Conservation (phyloP, 1,140 invertebrate genomes). For the Campoletis sonorensis region DNA sequence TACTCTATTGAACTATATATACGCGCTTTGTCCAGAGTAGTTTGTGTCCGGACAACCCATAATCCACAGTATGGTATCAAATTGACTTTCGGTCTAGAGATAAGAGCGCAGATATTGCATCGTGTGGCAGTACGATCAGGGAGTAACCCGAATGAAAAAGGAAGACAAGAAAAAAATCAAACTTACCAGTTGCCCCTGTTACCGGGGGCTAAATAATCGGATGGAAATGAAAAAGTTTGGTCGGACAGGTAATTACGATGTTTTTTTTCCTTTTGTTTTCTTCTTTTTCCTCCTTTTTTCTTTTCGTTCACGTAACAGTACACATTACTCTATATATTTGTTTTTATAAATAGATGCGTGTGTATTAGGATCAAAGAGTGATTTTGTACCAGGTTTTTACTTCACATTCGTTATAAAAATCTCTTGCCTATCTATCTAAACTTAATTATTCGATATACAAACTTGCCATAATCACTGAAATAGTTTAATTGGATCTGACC, state of each 20-base stretch:
- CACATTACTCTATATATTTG: conserved; percentile 51
- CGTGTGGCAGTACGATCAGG: not conserved
- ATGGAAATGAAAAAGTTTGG: not conserved
- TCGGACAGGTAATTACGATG: conserved; percentile 6
- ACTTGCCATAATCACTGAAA: not conserved
- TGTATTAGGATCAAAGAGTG: not conserved
- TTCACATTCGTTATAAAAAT: conserved; percentile 24
- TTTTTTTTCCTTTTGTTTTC: too few species aligned
- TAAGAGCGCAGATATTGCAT: not conserved
- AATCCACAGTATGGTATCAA: not conserved
- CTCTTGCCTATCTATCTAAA: conserved; percentile 12
- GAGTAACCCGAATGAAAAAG: not conserved
- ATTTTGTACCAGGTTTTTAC: conserved; percentile 6
- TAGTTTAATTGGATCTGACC: not conserved
- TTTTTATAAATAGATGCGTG: conserved; percentile 16
- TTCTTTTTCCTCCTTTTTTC: too few species aligned
- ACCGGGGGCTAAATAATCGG: not conserved
- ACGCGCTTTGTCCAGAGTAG: not conserved
- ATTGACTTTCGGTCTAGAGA: not conserved
- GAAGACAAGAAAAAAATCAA: not conserved
- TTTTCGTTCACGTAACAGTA: not conserved
- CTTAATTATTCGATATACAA: not conserved
- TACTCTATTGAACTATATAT: not conserved
- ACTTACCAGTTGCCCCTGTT: not conserved
- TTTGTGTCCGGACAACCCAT: conserved; percentile 6